Base-by-base conservation (phyloP, 2,888 invertebrate species). In the Allolobophora icterica region DNA sequence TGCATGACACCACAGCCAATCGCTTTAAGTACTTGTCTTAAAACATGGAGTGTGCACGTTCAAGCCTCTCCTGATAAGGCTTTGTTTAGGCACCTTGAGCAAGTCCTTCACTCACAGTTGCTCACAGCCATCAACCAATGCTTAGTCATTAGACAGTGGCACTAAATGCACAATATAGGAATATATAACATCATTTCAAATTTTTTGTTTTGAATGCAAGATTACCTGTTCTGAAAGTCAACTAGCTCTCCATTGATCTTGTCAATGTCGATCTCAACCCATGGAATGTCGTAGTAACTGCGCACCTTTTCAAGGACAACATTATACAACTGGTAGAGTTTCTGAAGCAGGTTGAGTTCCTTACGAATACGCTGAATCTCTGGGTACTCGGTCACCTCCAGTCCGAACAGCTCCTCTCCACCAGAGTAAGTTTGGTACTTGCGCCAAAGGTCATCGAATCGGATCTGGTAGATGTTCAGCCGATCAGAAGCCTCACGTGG, bases 381-480 rank as follows among this genome's bases (percentile, higher is more conserved):
- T 0, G 98, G 98, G 95, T 99, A 99, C 95, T 99, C 98, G 0
- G 98, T 98, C 24, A 92, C 97, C 0, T 97, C 97, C 91, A 99
- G 96, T 4, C 99, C 99, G 95, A 99, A 99, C 33, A 99, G 96
- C 95, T 99, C 98, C 95, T 99, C 98, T 0, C 99, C 99, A 94
- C 97, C 98, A 94, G 98, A 98, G 95, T 98, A 99, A 0, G 98
- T 98, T 95, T 97, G 97, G 90, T 98, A 96, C 94, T 98, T 97
- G 90, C 98, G 96, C 98, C 98, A 99, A 97, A 99, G 97, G 5
- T 98, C 98, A 94, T 99, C 99, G 95, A 99, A 99, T 87, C 97
- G 97, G 95, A 97, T 97, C 93, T 95, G 95, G 94, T 93, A 95
- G 84, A 98, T 96, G 93, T 98, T 98, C 89, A 99, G 96, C 89